Evolutionary conservation across 2,888 invertebrate genomes (phyloP), one percentile per base, ranked within the genome.

Genomic region (Cephus spinipes): DNA sequence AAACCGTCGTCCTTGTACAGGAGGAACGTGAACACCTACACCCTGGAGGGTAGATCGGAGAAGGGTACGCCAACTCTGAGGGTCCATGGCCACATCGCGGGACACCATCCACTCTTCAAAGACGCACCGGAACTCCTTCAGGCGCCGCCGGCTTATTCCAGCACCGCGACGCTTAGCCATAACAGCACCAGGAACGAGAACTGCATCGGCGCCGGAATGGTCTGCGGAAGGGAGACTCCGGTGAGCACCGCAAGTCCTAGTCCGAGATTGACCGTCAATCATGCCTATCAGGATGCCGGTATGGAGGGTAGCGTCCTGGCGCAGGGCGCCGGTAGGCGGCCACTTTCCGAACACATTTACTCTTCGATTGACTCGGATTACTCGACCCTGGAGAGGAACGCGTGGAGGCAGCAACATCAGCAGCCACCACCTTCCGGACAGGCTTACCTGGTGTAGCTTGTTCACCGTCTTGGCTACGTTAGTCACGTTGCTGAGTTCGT

Each of bases 281-380:
- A 90, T 77, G 91, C 90, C 33, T 91, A 91, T 84, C 89, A 91
- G 78, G 91, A 91, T 73, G 87, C 84, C 76, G 83, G 87, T 15
- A 78, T 87, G 36, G 88, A 87, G 40, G 86, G 86, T 74, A 55
- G 55, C 55, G 55, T 55, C 55, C 23, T 55, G 55, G 83, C 85
- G 76, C 87, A 87, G 80, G 81, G 84, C 77, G 89, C 87, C 74
- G 87, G 89, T 81, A 88, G 91, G 73, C 86, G 96, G 87, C 97
- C 97, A 76, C 94, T 96, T 82, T 96, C 96, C 85, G 97, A 97
- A 92, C 97, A 97, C 91, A 97, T 97, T 89, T 97, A 97, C 91
- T 97, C 97, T 78, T 97, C 96, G 89, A 97, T 97, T 92, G 97
- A 97, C 92, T 97, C 97, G 80, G 97, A 97, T 91, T 97, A 97